Evolutionary conservation across 1,140 invertebrate species (phyloP).

Genomic region (Belonocnema kinseyi): DNA sequence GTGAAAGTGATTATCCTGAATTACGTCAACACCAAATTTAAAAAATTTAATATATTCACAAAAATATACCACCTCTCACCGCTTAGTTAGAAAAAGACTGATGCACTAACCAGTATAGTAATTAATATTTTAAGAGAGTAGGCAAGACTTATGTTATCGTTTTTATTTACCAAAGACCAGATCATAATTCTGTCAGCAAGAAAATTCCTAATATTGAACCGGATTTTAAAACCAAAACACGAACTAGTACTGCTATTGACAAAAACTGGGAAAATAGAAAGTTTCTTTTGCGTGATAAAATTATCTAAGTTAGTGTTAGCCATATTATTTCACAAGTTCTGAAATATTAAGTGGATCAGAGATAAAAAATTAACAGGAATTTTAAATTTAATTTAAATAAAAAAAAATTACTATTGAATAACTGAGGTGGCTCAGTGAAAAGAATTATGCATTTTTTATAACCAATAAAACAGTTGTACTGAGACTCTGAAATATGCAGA

Average conservation of each 20-base stretch:
- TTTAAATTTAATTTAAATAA: too few species aligned
- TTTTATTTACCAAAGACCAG: neutral
- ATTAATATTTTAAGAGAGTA: too few species aligned
- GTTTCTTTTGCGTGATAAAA: constrained; percentile 13
- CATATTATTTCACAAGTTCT: too few species aligned
- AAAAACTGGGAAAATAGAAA: constrained; percentile 13
- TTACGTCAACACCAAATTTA: too few species aligned
- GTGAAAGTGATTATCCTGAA: too few species aligned
- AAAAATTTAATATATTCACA: too few species aligned
- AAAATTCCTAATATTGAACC: constrained; percentile 10
- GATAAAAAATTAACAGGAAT: too few species aligned
- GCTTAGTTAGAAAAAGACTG: too few species aligned
- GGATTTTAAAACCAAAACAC: constrained; percentile 28
- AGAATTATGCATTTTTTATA: neutral
- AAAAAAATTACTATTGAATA: neutral
- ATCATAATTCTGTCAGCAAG: neutral
- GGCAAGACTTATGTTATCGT: too few species aligned
- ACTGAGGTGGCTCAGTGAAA: neutral
- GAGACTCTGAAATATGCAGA: constrained; percentile 28
- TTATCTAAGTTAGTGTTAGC: neutral
- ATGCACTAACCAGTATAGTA: too few species aligned
- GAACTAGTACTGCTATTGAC: neutral
- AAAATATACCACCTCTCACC: too few species aligned
- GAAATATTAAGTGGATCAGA: too few species aligned
- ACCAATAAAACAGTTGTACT: neutral